Conservation (phyloP, 2,113 vertebrate genomes). For the Embiotoca jacksoni region DNA sequence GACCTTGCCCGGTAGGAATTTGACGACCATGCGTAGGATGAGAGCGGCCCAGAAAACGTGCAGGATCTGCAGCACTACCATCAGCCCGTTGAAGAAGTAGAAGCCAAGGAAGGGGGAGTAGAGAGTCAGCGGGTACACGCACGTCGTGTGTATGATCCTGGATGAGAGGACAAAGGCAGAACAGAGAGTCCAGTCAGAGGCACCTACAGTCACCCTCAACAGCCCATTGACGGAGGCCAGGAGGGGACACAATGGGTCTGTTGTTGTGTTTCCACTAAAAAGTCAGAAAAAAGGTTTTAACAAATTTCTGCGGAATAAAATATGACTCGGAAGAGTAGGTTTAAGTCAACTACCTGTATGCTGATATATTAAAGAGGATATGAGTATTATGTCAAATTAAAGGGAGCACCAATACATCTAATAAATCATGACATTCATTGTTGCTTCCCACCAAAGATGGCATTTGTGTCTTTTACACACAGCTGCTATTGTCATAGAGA, state of each 20-base stretch:
- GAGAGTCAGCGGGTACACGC: constrained; percentile 88
- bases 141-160: constrained; percentile 93
- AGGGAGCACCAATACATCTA: not conserved
- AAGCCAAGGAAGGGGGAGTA: constrained; percentile 92
- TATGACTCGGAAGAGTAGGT: not conserved
- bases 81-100: constrained; percentile 95
- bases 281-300: constrained; percentile 1
- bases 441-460: constrained; percentile 2
- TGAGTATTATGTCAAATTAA: not conserved
- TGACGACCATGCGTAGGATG: constrained; percentile 94
- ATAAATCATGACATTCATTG: not conserved
- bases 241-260: constrained; percentile 41
- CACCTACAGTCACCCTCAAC: constrained; percentile 59
- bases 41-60: constrained; percentile 95
- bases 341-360: not conserved
- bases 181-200: constrained; percentile 73
- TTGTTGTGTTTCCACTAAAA: constrained; percentile 44
- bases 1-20: constrained; percentile 95
- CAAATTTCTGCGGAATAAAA: constrained; percentile 24
- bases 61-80: constrained; percentile 90
- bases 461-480: constrained; percentile 11
- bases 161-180: constrained; percentile 49
- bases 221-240: constrained; percentile 51
- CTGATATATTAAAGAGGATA: not conserved
- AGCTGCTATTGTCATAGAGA: constrained; percentile 8